Evolutionary conservation across 2,888 invertebrate genomes (phyloP), one percentile per base, ranked within the genome.

Genomic region (Macaria liturata): DNA sequence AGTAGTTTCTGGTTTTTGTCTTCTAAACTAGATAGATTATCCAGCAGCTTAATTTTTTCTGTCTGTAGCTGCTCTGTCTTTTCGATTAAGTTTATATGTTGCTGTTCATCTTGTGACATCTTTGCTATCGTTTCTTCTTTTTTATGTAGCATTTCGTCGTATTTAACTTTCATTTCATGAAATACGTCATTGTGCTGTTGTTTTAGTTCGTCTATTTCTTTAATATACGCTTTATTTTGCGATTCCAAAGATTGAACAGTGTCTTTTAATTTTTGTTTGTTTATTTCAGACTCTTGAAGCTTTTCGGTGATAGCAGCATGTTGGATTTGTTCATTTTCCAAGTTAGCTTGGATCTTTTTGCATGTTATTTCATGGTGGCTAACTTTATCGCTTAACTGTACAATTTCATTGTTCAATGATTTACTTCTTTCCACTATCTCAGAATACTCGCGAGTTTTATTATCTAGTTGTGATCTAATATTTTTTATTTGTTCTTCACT

Each of bases 21-120:
- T 49, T 67, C 71, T 20, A 71, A 58, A 55, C 63, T 69, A 37
- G 62, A 62, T n/a, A 72, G 20, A 62, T 71, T 64, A 32, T 66
- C 59, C 45, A 59, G 53, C 9, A 68, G 48, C 20, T 57, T 37
- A 4, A 50, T 60, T 52, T 62, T 65, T 3, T 64, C 62, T 5
- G n/a, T 54, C 3, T 43, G 45, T 37, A 58, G 32, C 42, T 61
- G 52, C 9, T 42, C 43, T 44, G 59, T 56, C 37, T 59, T 57
- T 8, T 62, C 60, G 32, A 56, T n/a, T 3, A 51, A 46, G 4
- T 51, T 40, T 8, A 43, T 44, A 9, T 55, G 20, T 4, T 40
- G 32, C 3, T 49, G 34, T 8, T 46, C 42, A 52, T 49, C 42
- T 20, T 9, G 7, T 30, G 37, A 32, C 6, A 49, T 46, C 3